Percentiles rank a stretch among this genome's conserved stretches.
Evolutionary conservation across 92 coral and sea anemone genomes (phyloP).

Genomic region (Pocillopora meandrina): DNA sequence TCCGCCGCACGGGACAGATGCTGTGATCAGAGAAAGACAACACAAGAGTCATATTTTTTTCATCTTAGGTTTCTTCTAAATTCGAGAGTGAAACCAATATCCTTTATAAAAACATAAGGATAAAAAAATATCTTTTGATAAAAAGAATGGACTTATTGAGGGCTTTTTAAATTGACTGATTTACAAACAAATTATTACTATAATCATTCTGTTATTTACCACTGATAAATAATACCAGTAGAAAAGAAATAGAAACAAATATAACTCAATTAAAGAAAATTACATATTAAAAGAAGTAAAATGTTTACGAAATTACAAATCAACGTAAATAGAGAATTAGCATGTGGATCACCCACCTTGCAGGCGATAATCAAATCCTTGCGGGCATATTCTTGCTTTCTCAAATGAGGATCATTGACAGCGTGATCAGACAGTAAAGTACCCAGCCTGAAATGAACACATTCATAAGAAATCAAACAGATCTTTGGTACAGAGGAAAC

Average conservation of each 20-base stretch:
- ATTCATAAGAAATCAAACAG: not conserved
- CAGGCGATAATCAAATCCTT: slow-evolving; percentile 73
- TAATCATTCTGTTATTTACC: too few relatives aligned
- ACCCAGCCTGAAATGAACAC: slow-evolving; percentile 67
- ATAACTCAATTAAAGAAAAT: too few relatives aligned
- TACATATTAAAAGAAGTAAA: too few relatives aligned
- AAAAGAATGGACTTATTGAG: too few relatives aligned
- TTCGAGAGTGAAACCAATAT: not conserved
- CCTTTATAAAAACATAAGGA: not conserved
- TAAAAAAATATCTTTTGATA: too few relatives aligned
- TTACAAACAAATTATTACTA: too few relatives aligned
- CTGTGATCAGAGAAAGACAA: slow-evolving; percentile 37
- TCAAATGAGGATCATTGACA: slow-evolving; percentile 44
- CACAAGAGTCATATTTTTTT: not conserved
- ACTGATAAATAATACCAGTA: too few relatives aligned
- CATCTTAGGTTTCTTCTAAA: not conserved
- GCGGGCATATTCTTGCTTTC: slow-evolving; percentile 44
- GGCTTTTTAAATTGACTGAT: too few relatives aligned
- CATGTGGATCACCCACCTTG: slow-evolving; percentile 52
- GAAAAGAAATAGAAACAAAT: too few relatives aligned
- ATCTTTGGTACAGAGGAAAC: not conserved
- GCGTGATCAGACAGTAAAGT: slow-evolving; percentile 63
- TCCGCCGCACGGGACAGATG: slow-evolving; percentile 76
- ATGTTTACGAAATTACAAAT: too few relatives aligned
- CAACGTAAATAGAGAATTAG: not conserved